Evolutionary conservation across 2,113 vertebrate genomes (phyloP), one percentile per base, ranked within the genome.

Genomic region (Australoheros scitulus): DNA sequence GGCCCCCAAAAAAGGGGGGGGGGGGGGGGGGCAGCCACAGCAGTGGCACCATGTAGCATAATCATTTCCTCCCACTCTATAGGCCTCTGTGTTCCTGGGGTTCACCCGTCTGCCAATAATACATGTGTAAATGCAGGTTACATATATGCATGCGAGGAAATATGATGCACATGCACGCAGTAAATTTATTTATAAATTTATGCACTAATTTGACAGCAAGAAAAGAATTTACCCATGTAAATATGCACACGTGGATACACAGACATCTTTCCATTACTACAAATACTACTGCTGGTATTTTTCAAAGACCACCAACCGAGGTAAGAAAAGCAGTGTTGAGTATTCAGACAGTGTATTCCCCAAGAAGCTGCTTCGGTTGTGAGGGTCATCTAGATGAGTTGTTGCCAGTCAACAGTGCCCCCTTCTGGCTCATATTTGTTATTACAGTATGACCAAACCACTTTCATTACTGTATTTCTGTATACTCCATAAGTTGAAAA

Each of bases 31-130:
- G 3, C 79, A 36, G 77, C 79, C 79, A 81, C 61, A 87, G 65
- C 79, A 85, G 70, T 52, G 60, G 82, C 82, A 83, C 84, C 82
- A 68, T 92, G 91, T 90, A 91, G 92, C 85, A 78, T 60, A 83
- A 89, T 89, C 61, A 94, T 93, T 93, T 94, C 93, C 90, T 92
- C 78, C 82, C 57, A 74, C 88, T 65, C 91, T 81, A 86, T 87
- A 85, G 82, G 92, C 82, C 56, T 1, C 81, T 65, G 5, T 41
- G 60, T 83, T 83, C 92, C 91, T 82, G 91, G 68, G 77, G 92
- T 79, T 91, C 79, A 68, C 50, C 92, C 87, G 68, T 93, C 93
- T 94, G 92, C 87, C 72, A 68, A 24, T 32, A 29, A 75, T 76
- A 77, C 58, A 56, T 3, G 1, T 36, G 57, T 43, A 60, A 83